phyloP scores from a whole-genome alignment of 2,888 invertebrate genomes.

The Bombyx huttoni region DNA sequence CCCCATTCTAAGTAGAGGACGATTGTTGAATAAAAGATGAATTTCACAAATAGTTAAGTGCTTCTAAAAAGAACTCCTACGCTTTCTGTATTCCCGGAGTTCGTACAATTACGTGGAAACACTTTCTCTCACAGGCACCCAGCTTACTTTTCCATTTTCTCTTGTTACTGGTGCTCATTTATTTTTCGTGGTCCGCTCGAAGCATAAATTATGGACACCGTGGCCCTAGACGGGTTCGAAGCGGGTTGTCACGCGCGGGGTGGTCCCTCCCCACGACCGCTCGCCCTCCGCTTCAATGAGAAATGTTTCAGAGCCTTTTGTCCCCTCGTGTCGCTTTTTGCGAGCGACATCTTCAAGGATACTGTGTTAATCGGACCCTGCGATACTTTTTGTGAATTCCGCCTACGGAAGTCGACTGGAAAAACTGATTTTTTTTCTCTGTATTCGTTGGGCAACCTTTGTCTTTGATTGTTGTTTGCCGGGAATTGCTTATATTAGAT shows the following conservation, averaged over 20 bases:
- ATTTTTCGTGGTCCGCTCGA: constrained; percentile 62
- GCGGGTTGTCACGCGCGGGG: constrained; percentile 20
- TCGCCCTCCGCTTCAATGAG: constrained; percentile 44
- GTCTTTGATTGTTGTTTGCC: constrained; percentile 27
- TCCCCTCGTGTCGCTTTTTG: constrained; percentile 61
- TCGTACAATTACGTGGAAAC: constrained; percentile 8
- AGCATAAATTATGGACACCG: constrained; percentile 68
- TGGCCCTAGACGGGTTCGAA: constrained; percentile 42
- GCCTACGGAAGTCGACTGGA: constrained; percentile 32
- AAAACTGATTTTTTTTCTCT: constrained; percentile 29
- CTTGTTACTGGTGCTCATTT: constrained; percentile 49
- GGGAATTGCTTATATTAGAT: constrained; percentile 10
- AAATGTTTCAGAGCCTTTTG: constrained; percentile 64
- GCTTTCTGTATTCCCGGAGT: background rate
- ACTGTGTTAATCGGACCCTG: constrained; percentile 64
- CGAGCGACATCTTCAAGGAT: constrained; percentile 66
- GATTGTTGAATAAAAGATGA: background rate
- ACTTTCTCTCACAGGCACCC: constrained; percentile 18
- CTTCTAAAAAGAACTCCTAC: background rate
- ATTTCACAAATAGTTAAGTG: background rate
- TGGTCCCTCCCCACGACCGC: constrained; percentile 16
- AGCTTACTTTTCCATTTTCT: constrained; percentile 45
- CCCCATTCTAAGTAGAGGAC: background rate
- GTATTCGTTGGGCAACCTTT: constrained; percentile 16
- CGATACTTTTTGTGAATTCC: constrained; percentile 48